Conservation (phyloP, 1,140 invertebrate species). For the Bombus fervidus region DNA sequence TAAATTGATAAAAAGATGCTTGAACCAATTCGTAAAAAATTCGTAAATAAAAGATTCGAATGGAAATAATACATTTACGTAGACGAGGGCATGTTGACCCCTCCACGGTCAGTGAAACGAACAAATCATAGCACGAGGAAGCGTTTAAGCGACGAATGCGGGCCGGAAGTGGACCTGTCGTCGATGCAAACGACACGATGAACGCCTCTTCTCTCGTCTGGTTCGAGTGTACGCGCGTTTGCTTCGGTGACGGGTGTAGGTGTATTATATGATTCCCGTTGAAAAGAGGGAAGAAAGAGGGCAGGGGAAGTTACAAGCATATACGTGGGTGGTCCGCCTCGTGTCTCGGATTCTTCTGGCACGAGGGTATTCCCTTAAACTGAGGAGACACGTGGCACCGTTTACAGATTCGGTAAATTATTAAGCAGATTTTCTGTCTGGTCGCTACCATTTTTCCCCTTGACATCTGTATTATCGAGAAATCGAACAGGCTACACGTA, state of each 20-base stretch:
- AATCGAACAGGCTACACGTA: not conserved
- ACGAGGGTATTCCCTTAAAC: conserved; percentile 52
- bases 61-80: no score
- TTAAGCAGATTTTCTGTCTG: conserved; percentile 46
- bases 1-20: not conserved
- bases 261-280: conserved; percentile 57
- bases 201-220: conserved; percentile 59
- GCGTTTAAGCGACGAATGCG: conserved; percentile 56
- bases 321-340: conserved; percentile 64
- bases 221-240: conserved; percentile 21
- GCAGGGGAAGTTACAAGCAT: conserved; percentile 45
- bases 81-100: conserved; percentile 9
- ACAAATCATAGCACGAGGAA: conserved; percentile 60
- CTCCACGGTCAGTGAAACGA: conserved; percentile 19
- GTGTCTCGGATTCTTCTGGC: conserved; percentile 58
- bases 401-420: conserved; percentile 64
- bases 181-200: conserved; percentile 59
- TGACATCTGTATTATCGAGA: conserved; percentile 46
- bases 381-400: conserved; percentile 61
- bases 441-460: conserved; percentile 17
- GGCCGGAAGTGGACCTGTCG: conserved; percentile 70
- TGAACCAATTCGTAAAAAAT: not conserved
- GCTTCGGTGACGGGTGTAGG: conserved; percentile 40
- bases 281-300: conserved; percentile 45
- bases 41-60: not conserved